Base-by-base conservation (phyloP, 2,888 invertebrate species). In the Pecten maximus region DNA sequence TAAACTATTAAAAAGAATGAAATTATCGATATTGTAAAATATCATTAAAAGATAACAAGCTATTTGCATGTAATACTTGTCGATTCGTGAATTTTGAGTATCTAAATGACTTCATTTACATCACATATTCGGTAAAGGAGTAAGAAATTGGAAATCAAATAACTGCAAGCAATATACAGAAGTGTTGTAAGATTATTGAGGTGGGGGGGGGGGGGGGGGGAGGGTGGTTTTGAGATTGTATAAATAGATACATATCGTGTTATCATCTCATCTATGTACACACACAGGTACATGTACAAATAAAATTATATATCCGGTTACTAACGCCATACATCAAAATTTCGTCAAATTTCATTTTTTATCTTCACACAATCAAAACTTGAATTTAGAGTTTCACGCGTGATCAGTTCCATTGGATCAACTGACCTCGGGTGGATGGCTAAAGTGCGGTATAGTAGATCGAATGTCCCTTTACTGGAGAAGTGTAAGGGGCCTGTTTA, bases 331-430 rank as follows among this genome's bases (percentile, higher is more conserved):
- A 74, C 28, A 74, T 74, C 12, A 74, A 23, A 74, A 28, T 74
- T 74, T 74, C 74, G 35, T 74, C 74, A 35, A 74, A 74, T 74
- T 74, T 74, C 74, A 74, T 35, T 74, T 74, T 74, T 74, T 35
- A 74, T 74, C 12, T 35, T 74, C 74, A 74, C 74, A 74, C 74
- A 74, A 74, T 35, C 74, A 74, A 23, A 35, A 35, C 2, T 74
- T 74, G 4, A 74, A 35, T 74, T 10, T 35, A 12, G 12, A 74
- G 35, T 74, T 74, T 74, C 23, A 74, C 74, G 8, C 74, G 0
- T 74, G 74, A 74, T 74, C 15, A 54, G n/a, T 23, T 54, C 54
- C 6, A 54, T 54, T 54, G n/a, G 74, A 74, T 23, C 35, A 35
- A 0, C 35, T 74, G 35, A 74, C 74, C 54, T 28, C 3, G 35